phyloP scores from a whole-genome alignment of 2,113 vertebrate genomes.

The Solea solea region DNA sequence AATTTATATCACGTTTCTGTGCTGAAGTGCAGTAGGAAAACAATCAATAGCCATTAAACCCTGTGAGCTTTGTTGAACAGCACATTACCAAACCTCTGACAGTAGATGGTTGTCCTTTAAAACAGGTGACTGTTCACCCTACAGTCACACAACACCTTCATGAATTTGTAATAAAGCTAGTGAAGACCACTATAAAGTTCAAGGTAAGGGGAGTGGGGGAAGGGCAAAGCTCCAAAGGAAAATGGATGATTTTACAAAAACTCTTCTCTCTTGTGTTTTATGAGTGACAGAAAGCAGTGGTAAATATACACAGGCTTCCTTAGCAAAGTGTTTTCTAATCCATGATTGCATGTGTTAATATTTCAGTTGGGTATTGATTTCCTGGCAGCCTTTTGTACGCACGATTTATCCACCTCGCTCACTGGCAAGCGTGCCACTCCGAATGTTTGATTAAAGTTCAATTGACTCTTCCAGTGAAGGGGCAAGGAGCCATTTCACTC shows the following conservation, averaged over 20 bases:
- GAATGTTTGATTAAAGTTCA: constrained; percentile 97
- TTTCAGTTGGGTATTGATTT: constrained; percentile 96
- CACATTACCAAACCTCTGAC: constrained; percentile 72
- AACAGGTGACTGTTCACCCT: constrained; percentile 71
- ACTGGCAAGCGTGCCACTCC: constrained; percentile 77
- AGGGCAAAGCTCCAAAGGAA: constrained; percentile 46
- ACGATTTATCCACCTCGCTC: constrained; percentile 84
- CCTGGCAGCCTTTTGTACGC: constrained; percentile 87
- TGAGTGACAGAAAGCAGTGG: constrained; percentile 78
- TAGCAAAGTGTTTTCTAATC: constrained; percentile 89
- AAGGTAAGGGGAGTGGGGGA: background rate
- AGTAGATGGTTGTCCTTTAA: constrained; percentile 62
- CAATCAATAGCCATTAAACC: constrained; percentile 77
- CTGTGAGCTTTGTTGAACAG: constrained; percentile 63
- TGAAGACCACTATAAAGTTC: constrained; percentile 41
- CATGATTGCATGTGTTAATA: constrained; percentile 91
- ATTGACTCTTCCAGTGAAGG: constrained; percentile 86
- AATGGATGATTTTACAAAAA: constrained; percentile 60
- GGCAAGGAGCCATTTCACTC: constrained; percentile 83
- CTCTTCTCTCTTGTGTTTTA: constrained; percentile 72
- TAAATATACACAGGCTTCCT: constrained; percentile 88
- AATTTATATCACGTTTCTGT: constrained; percentile 76
- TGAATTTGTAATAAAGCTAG: constrained; percentile 40
- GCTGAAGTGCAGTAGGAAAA: constrained; percentile 66
- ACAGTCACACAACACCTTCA: constrained; percentile 48